Evolutionary conservation across 2,113 vertebrate species (phyloP).

Genomic region (Sisor rabdophorus): DNA sequence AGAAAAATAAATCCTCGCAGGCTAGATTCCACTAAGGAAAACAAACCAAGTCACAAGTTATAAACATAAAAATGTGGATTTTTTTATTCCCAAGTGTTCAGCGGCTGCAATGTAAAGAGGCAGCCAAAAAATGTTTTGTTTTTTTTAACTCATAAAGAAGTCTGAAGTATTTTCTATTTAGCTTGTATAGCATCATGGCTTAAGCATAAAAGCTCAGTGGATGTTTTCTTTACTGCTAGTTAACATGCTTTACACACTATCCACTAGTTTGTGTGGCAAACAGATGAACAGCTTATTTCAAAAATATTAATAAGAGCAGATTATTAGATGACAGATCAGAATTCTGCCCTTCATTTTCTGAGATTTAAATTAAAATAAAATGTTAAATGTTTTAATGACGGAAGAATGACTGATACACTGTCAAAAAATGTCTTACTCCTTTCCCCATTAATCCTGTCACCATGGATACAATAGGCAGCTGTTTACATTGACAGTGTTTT

Average conservation of each 20-base stretch:
- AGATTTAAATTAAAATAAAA: not conserved
- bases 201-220: slow-evolving; percentile 6
- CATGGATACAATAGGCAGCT: not conserved
- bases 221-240: slow-evolving; percentile 2
- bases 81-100: not conserved
- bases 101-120: not conserved
- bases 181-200: not conserved
- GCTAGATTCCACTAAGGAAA: slow-evolving; percentile 4
- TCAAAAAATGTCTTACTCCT: too few species aligned
- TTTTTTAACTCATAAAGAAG: not conserved
- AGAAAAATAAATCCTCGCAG: slow-evolving; percentile 15
- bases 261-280: not conserved
- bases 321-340: not conserved
- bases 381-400: too few species aligned
- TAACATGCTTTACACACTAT: not conserved
- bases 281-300: not conserved
- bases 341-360: not conserved
- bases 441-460: too few species aligned
- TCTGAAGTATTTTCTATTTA: not conserved
- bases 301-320: not conserved
- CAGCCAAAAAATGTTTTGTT: not conserved
- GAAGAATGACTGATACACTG: too few species aligned
- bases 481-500: not conserved
- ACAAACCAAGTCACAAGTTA: slow-evolving; percentile 4
- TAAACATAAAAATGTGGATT: slow-evolving; percentile 5